Evolutionary conservation across 2,113 vertebrate genomes (phyloP).

Genomic region (Plotosus lineatus): DNA sequence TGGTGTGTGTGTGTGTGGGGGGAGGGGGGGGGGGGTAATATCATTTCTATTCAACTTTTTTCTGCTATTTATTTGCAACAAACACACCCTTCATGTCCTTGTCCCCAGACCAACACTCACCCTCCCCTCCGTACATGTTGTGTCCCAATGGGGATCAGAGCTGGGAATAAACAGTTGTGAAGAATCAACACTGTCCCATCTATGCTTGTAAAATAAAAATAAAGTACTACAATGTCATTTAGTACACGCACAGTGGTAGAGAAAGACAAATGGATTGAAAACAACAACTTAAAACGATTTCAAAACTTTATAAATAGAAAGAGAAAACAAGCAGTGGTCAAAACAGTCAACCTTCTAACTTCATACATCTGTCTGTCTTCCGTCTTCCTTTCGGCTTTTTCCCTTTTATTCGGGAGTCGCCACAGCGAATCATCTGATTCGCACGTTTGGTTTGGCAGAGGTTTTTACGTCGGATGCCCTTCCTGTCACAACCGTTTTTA

Average conservation of each 20-base stretch:
- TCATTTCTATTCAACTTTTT: background rate
- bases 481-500: too few species aligned
- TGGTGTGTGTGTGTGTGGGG: background rate
- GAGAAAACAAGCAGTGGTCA: too few species aligned
- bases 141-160: background rate
- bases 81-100: background rate
- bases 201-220: background rate
- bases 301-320: too few species aligned
- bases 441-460: too few species aligned
- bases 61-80: background rate
- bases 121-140: background rate
- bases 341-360: too few species aligned
- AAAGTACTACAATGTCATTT: background rate
- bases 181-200: background rate
- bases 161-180: constrained; percentile 1
- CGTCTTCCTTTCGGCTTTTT: too few species aligned
- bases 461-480: too few species aligned
- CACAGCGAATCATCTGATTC: too few species aligned
- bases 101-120: background rate
- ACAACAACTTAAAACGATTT: background rate
- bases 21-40: too few species aligned
- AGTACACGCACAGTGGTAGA: background rate
- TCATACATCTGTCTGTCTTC: too few species aligned
- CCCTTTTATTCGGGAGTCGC: too few species aligned
- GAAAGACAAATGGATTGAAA: background rate